Base-by-base conservation (phyloP, 2,888 invertebrate genomes). In the Chymomyza fuscimana region DNA sequence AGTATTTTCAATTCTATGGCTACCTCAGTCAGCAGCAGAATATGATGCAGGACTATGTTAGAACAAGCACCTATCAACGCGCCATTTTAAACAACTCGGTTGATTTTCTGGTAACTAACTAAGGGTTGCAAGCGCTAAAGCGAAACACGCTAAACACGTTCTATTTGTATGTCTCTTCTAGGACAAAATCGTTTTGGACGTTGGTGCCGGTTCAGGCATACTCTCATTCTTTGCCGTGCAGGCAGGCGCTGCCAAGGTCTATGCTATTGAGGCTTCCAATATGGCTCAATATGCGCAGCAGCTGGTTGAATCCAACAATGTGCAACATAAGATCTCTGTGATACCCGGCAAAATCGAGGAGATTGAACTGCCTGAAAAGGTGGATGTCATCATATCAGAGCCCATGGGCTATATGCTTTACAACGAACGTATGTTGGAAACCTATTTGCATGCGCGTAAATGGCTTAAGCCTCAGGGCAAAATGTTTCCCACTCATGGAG, bases 401-500 rank as follows among this genome's bases (percentile, higher is more conserved):
- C 99, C 99, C 0, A 99, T 99, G 99, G 99, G 99, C n/a, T 99
- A 99, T 91, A 99, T 99, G 99, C 93, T 99, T 69, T 98, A 98
- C 92, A 99, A 99, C 93, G 99, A 99, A 92, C 94, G 99, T 76
- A 99, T 99, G 99, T 93, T 99, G 81, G 99, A 99, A 93, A 98
- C 98, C 0, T 99, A 98, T 93, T 93, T 99, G 73, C 99, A 99
- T 93, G 99, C 99, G 4, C 98, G 99, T 90, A 99, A 99, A 91
- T 99, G 99, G 98, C 93, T 99, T 52, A 96, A 96, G 92, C 96
- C 97, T 25, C 94, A 93, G 70, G 98, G 98, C 67, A 97, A 97
- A 93, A 99, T 99, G 99, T 99, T 97, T 92, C 99, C 99, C 2
- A 96, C 98, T 0, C 94, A 97, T 91, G 99, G 99, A 65, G 99